Evolutionary conservation across 2,888 invertebrate genomes (phyloP), one percentile per base, ranked within the genome.

Genomic region (Autographa gamma): DNA sequence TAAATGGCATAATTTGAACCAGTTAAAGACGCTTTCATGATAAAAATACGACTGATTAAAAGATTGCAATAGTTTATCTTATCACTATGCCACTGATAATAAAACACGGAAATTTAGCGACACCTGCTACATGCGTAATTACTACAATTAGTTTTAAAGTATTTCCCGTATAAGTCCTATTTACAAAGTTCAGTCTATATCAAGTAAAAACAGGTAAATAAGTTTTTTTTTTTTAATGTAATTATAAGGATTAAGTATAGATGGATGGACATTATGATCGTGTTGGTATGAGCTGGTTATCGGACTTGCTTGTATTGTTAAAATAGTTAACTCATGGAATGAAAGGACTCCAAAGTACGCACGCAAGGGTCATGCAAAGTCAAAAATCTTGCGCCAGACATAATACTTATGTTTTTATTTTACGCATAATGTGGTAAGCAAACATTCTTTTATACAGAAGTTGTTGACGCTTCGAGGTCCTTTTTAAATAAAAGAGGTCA

Each of bases 81-180:
- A 79, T 63, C 76, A 48, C 54, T 43, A 13, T 1, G 43, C 9
- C 58, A 56, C 43, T 64, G 63, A 69, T 74, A 69, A 61, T 41
- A 54, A 69, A 62, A 61, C 19, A 9, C 16, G 38, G 0, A 60
- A 41, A n/a, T 66, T 61, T 4, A 41, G 25, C 48, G 54, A 14
- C 18, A 54, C 63, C 8, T 18, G 32, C 32, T 34, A 52, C 8
- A 2, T 4, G 25, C 16, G 41, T 56, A 16, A 54, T 48, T 7
- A 16, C 48, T 48, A 6, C 48, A 8, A n/a, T 48, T 48, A 6
- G 16, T 48, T 16, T 48, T 7, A 48, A n/a, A n/a, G 5, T 14
- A n/a, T 6, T 16, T 43, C 9, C 14, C 41, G 0, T 38, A 13
- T 41, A 41, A 41, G 4, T 41, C 13, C 13, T 4, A 38, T 38